Evolutionary conservation across 1,140 invertebrate genomes (phyloP), one percentile per base, ranked within the genome.

Genomic region (Pseudomyrmex concolor): DNA sequence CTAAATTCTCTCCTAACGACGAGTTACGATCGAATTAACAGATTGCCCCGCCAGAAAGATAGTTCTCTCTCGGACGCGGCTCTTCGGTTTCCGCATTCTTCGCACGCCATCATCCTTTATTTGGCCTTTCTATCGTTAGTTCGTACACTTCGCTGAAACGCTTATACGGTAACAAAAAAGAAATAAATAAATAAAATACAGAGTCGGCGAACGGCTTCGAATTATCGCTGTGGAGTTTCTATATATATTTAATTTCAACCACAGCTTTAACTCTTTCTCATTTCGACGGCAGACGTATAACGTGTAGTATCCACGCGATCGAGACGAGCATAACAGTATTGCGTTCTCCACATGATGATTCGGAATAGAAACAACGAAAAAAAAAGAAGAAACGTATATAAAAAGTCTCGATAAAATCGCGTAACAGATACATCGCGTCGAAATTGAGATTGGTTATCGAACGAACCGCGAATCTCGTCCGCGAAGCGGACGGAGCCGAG

Each of bases 21-120:
- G 89, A 93, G 92, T 93, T 92, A 92, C 90, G 91, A 92, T 91
- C 91, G 85, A 91, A 92, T 92, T 92, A 92, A 93, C 91, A 90
- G 88, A 93, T 93, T 89, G 86, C 83, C 84, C 48, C 60, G 63
- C 51, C 63, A 78, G 50, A 63, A 85, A 59, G 66, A 71, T 71
- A 76, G 73, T 62, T 9, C 34, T 43, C 17, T 9, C 34, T 43
- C 17, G 17, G 59, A 86, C 67, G 43, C 67, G 43, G 22, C 9
- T 84, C 43, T n/a, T 17, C 54, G 64, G 67, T 77, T n/a, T 63
- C 17, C 34, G 59, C 15, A 50, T 54, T 68, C 43, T 55, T 15
- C 68, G 64, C 45, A 48, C 17, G 22, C 12, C 43, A 34, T 68
- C 54, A 48, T 55, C 13, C 43, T 45, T 71, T 22, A 70, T 70